A percentile compares a stretch with the other conserved stretches of the same genome.
Conservation (phyloP, 2,113 vertebrate genomes). For the Bujurquina vittata region DNA sequence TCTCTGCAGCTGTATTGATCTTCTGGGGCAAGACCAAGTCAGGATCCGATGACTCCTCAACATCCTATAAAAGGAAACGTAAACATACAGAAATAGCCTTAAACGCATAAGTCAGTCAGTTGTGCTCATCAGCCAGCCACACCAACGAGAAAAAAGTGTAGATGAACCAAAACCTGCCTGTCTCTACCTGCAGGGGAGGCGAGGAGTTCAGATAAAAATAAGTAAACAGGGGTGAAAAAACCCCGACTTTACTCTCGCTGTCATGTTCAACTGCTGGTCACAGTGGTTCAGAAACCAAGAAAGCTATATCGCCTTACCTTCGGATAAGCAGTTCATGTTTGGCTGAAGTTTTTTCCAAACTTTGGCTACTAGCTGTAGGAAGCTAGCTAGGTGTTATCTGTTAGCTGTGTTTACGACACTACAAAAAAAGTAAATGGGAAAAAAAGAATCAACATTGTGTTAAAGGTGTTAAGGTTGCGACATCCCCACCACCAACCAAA, state of each 20-base stretch:
- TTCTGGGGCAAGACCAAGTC: constrained; percentile 42
- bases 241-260: neutral
- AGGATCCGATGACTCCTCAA: constrained; percentile 59
- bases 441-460: too few relatives aligned
- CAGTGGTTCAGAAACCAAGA: neutral
- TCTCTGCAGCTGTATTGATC: constrained; percentile 43
- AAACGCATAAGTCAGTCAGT: neutral
- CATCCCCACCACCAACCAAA: neutral
- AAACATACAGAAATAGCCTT: neutral
- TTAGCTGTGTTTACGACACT: neutral
- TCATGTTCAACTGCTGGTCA: neutral
- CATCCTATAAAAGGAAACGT: constrained; percentile 66
- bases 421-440: too few relatives aligned
- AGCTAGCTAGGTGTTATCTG: neutral
- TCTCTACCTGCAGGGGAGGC: neutral
- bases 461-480: too few relatives aligned
- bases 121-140: neutral
- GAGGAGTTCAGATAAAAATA: neutral
- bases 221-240: neutral
- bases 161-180: neutral
- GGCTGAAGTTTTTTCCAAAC: neutral
- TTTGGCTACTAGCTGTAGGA: neutral
- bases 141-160: neutral
- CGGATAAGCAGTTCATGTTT: neutral
- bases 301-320: neutral